Base-by-base conservation (phyloP, 2,888 invertebrate genomes). In the Noctua fimbriata region DNA sequence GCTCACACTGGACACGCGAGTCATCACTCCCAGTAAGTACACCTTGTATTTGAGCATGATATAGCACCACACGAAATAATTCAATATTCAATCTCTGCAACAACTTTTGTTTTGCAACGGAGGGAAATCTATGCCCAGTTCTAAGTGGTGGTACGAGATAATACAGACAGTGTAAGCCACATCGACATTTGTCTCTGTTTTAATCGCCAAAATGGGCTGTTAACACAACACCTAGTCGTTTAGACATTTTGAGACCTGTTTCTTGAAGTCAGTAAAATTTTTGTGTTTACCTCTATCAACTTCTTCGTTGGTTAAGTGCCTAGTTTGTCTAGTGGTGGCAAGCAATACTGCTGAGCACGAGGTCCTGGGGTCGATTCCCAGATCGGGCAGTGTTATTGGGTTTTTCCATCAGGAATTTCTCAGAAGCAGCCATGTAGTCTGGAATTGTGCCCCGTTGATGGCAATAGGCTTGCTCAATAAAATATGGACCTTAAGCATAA, bases 21-120 rank as follows among this genome's bases (percentile, higher is more conserved):
- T 92, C 98, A 98, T 84, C 98, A 98, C 91, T 98, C 98, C 91
- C 98, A 98, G 98, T 98, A 98, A 98, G 98, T 98, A 92, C 67
- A 82, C 47, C 52, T 86, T 69, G 73, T 83, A 81, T 63, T 78
- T 71, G 28, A 94, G 96, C 96, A 96, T 94, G 95, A 63, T 84
- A 86, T 80, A 82, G 91, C 90, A 90, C 90, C 44, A 73, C 55
- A 80, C 83, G 72, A 73, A 65, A 84, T 47, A 73, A 76, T 41
- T 21, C 0, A 28, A 36, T 41, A 41, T 74, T 41, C 28, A 78
- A 77, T 74, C 36, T 49, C 28, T 21, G 41, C 44, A 73, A 79
- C 78, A 78, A 76, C 55, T 72, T 84, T 83, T 77, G 52, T 58
- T 70, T 84, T 65, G 65, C 32, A 60, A 49, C 3, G 21, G 36